Base-by-base conservation (phyloP, 1,140 invertebrate species). In the Trigoniulus corallinus region DNA sequence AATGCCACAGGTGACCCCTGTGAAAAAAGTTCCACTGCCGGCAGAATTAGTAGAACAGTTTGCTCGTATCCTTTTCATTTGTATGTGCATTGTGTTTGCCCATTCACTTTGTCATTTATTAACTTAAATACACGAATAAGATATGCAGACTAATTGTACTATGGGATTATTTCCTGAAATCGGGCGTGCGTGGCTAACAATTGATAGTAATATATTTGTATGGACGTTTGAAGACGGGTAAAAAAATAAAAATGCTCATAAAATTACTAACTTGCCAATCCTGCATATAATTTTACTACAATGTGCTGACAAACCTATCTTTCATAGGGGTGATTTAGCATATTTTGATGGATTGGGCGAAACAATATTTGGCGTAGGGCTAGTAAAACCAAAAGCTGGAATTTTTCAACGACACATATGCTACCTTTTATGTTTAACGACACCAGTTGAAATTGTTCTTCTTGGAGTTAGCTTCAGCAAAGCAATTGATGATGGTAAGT, bases 111-210 rank as follows among this genome's bases (percentile, higher is more conserved):
- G n/a, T n/a, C n/a, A n/a, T n/a, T n/a, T n/a, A n/a, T n/a, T n/a
- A n/a, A n/a, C n/a, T 47, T 47, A 47, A 22, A 3, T 7, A 34
- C 7, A 43, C 15, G 23, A 15, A 21, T 18, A 37, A 88, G 84
- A 86, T 73, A 82, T 91, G 72, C 88, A 93, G 68, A 89, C 83
- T 58, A 87, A 93, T 62, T 94, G 87, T 64, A 79, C 86, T 68
- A 95, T 96, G 85, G 94, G 94, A 3, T 67, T 97, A 3, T 95
- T 98, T 71, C 83, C 91, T 51, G 89, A 94, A 64, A 94, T 98
- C 57, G 82, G 81, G 24, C 74, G 94, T 62, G 93, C 93, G 0
- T 99, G 93, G 92, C 67, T 98, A 20, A 88, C 91, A 23, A 89
- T 99, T 61, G 95, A 98, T 62, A 95, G 86, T 61, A 89, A 96